These are phyloP conservation scores for Agrochola circellaris DNA, from an alignment of 2,888 invertebrate species.

Conservation along the genomic window DNA sequence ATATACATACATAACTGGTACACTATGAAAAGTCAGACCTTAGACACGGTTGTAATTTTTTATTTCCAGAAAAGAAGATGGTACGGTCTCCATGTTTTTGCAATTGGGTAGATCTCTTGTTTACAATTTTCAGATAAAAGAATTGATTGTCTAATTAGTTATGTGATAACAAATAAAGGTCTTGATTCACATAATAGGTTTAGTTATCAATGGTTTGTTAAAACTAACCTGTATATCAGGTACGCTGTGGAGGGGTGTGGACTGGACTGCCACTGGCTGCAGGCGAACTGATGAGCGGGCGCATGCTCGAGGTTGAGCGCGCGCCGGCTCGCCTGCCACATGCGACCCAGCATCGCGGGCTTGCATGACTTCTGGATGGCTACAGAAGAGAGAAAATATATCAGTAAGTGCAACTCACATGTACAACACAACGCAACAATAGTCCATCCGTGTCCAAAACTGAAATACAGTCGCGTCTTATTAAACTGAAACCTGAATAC, in stretches of 20 bases:
- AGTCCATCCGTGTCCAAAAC: not conserved
- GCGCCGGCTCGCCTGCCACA: conserved; percentile 84
- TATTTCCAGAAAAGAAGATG: not conserved
- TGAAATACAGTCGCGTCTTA: not conserved
- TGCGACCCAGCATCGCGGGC: conserved; percentile 82
- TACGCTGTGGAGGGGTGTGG: conserved; percentile 86
- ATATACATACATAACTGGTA: too few relatives aligned
- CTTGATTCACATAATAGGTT: not conserved
- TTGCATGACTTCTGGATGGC: conserved; percentile 86
- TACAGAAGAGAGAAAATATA: conserved; percentile 56
- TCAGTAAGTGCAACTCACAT: not conserved
- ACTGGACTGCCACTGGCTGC: conserved; percentile 91
- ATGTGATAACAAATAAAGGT: not conserved
- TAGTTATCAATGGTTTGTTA: not conserved
- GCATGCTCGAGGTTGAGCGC: conserved; percentile 83
- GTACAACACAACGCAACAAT: conserved; percentile 3
- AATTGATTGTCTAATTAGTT: not conserved
- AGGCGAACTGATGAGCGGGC: conserved; percentile 84
- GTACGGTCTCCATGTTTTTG: not conserved
- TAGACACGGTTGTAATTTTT: not conserved
- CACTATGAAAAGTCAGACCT: not conserved
- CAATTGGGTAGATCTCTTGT: not conserved
- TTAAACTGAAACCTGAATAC: not conserved
- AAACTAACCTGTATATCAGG: conserved; percentile 85
- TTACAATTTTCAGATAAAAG: not conserved